Base-by-base conservation (phyloP, 23 tunicate species). In the Corella eumyota region DNA sequence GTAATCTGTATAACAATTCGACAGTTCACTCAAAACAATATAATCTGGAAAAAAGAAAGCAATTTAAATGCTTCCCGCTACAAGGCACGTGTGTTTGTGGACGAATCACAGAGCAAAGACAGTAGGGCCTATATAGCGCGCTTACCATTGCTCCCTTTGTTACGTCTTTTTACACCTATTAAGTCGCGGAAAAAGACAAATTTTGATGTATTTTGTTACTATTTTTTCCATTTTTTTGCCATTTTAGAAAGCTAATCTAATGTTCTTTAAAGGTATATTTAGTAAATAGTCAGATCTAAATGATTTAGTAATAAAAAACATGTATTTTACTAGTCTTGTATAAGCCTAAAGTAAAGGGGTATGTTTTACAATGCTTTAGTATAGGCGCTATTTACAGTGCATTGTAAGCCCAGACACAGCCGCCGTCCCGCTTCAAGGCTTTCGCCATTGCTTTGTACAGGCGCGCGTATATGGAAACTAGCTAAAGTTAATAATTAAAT, bases 21-120 rank as follows among this genome's bases (percentile, higher is more conserved):
- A n/a, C n/a, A n/a, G n/a, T n/a, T n/a, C n/a, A n/a, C n/a, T n/a
- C n/a, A n/a, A n/a, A n/a, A n/a, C n/a, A n/a, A n/a, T n/a, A n/a
- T n/a, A n/a, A n/a, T n/a, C n/a, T n/a, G n/a, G 3, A 54, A 24
- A 54, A 25, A 19, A 11, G 27, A 26, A 1, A 1, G 26, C 68
- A 23, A 44, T 67, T 84, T 70, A 48, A 84, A 84, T 49, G 28
- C 40, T 84, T 82, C 94, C 82, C 94, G 94, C 94, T 74, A 30
- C 44, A 19, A 36, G 62, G 70, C 94, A 84, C 94, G 94, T 84
- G 94, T 56, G 33, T 34, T 24, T 49, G 20, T 51, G 53, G 35
- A 48, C 94, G 83, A 84, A 84, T 84, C 94, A 75, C 58, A 75
- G 59, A 30, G 25, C 74, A 58, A 36, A 26, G 64, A 25, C 25